These are phyloP conservation scores for Gandaritis pyraliata DNA, from an alignment of 2,888 invertebrate species.

Conservation along the genomic window DNA sequence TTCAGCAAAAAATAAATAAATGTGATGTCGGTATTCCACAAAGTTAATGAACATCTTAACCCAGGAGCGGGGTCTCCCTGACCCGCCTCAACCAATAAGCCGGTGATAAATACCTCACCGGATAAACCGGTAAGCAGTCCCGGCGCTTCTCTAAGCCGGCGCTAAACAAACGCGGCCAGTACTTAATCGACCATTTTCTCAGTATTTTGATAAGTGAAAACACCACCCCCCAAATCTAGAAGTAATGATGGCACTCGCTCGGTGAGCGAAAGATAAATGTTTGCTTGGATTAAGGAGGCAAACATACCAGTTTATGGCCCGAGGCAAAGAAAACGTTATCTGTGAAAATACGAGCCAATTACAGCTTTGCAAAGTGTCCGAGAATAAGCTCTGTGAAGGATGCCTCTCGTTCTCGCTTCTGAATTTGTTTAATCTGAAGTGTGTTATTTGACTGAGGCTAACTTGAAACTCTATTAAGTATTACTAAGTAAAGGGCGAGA, in stretches of 20 bases:
- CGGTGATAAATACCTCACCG: slow-evolving; percentile 6
- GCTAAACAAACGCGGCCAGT: slow-evolving; percentile 11
- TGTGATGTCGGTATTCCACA: no score
- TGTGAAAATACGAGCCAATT: slow-evolving; percentile 36
- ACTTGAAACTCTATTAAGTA: background rate
- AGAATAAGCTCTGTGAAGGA: slow-evolving; percentile 15
- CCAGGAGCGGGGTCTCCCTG: background rate
- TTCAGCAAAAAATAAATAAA: no score
- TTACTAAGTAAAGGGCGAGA: no score
- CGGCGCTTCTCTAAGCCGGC: slow-evolving; percentile 7
- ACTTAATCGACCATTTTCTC: slow-evolving; percentile 8
- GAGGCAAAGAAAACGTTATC: slow-evolving; percentile 30
- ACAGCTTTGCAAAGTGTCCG: slow-evolving; percentile 25
- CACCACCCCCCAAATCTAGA: slow-evolving; percentile 11
- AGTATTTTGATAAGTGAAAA: slow-evolving; percentile 25
- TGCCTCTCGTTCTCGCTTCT: slow-evolving; percentile 5
- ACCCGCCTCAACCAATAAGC: background rate
- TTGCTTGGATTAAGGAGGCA: slow-evolving; percentile 31
- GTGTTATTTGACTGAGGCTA: background rate
- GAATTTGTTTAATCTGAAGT: background rate
- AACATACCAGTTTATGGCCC: slow-evolving; percentile 30
- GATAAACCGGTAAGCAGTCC: slow-evolving; percentile 12
- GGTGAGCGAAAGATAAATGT: slow-evolving; percentile 24
- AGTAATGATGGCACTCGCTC: slow-evolving; percentile 21
- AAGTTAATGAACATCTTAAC: background rate